These are phyloP conservation scores for Crossocerus cetratus DNA, from an alignment of 2,888 invertebrate species.

Conservation along the genomic window DNA sequence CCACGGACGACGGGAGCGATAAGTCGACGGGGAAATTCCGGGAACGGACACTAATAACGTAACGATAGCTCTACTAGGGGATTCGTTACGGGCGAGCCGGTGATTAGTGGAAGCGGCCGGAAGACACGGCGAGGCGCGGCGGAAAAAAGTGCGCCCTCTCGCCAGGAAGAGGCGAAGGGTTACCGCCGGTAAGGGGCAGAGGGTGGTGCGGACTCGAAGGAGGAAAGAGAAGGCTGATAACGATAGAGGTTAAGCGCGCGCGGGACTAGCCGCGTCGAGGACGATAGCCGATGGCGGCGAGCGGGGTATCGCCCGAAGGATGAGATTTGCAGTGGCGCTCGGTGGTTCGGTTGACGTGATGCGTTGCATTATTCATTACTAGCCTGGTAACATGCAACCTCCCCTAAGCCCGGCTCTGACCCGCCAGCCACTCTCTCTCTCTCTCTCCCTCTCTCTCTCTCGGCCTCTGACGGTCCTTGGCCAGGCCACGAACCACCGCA, in stretches of 20 bases:
- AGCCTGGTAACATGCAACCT: conserved; percentile 64
- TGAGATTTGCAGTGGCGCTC: conserved; percentile 69
- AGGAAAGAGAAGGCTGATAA: conserved; percentile 12
- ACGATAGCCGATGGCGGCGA: not conserved
- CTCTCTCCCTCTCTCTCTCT: conserved; percentile 3
- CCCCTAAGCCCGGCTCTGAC: conserved; percentile 20
- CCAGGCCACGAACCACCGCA: conserved; percentile 18
- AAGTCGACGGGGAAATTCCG: too few species aligned
- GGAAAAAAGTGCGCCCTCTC: conserved; percentile 20
- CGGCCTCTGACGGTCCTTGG: too few species aligned
- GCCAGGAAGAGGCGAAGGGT: conserved; percentile 24
- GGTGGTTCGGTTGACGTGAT: conserved; percentile 69
- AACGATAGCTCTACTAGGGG: too few species aligned
- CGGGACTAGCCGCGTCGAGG: conserved; percentile 11
- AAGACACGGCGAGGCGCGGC: not conserved
- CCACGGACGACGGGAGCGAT: too few species aligned
- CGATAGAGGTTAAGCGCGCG: conserved; percentile 7
- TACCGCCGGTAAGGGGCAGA: not conserved
- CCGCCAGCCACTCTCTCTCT: too few species aligned
- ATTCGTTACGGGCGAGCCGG: not conserved
- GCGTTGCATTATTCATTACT: conserved; percentile 74
- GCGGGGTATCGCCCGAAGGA: conserved; percentile 48
- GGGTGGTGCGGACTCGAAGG: conserved; percentile 18
- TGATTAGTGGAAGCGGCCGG: not conserved
- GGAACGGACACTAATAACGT: too few species aligned